Base-by-base conservation (phyloP, 2,113 vertebrate species). In the Myotis yumanensis region DNA sequence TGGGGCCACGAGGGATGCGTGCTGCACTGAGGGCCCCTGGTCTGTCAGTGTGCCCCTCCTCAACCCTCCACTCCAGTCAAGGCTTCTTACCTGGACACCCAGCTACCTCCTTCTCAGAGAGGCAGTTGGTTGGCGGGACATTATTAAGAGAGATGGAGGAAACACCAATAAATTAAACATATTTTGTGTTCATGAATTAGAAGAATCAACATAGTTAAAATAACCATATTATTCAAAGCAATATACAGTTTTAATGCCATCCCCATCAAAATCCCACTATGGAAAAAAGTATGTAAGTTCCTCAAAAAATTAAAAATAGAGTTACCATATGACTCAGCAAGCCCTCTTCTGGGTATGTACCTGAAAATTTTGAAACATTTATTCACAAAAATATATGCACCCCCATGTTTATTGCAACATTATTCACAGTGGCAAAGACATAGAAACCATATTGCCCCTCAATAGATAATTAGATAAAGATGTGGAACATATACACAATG, bases 1-100 rank as follows among this genome's bases (percentile, higher is more conserved):
- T 98, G 25, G 98, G 97, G 94, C 97, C 90, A 97, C 96, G 98
- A 88, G 91, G 97, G 89, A 98, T 93, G 46, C 93, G 97, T 97
- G 88, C 98, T 92, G 46, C 96, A 97, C 52, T 83, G 32, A 62
- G 68, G 95, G 80, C 97, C 87, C 86, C 87, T 96, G 96, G 97
- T 97, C 97, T 98, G 96, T 95, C 95, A 94, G 91, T 52, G 96
- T 75, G 57, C 97, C 72, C 91, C 95, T 88, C 97, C 97, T 32
- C 79, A 43, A 91, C 32, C 91, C 40, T 91, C 97, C 15, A 86
- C 94, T n/a, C 93, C 98, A 73, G 32, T 96, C 97, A 96, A 97
- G 97, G 18, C 98, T 98, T 96, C 96, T 97, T 85, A 88, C 97
- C 96, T 83, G 97, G 96, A 96, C 98, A 96, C 14, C 94, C 95